phyloP scores from a whole-genome alignment of 53 echinoderm and acorn worm species.

The Actinopyga echinites region DNA sequence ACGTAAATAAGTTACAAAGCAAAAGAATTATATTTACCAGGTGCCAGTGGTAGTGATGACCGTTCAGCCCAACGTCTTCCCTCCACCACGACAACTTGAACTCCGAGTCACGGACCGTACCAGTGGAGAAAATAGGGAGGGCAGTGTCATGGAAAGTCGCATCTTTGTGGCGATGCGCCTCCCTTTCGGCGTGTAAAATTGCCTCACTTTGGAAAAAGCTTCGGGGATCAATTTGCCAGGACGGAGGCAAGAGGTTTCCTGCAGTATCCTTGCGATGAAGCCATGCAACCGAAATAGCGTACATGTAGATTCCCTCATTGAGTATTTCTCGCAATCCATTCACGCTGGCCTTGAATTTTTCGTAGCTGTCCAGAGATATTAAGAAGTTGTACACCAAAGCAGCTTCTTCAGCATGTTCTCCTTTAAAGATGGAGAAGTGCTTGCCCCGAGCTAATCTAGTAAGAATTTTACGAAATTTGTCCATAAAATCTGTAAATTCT shows the following conservation, averaged over 20 bases:
- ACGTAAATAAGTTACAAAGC: too few species aligned
- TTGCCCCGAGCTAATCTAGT: constrained; percentile 35
- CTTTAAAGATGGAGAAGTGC: constrained; percentile 59
- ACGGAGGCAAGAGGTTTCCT: constrained; percentile 33
- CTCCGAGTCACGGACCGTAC: constrained; percentile 55
- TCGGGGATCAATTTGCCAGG: constrained; percentile 47
- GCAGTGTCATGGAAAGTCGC: too few species aligned
- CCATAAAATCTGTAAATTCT: too few species aligned
- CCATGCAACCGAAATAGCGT: constrained; percentile 51
- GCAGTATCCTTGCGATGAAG: constrained; percentile 43
- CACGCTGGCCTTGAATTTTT: constrained; percentile 38
- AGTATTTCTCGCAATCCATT: constrained; percentile 7
- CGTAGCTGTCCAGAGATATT: constrained; percentile 31
- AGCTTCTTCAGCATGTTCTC: constrained; percentile 50
- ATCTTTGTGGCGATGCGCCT: too few species aligned
- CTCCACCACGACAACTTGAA: constrained; percentile 65
- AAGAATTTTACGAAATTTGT: background rate
- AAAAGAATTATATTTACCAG: constrained; percentile 17
- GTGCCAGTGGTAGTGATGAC: constrained; percentile 67
- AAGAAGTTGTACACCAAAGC: constrained; percentile 50
- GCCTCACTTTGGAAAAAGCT: constrained; percentile 28
- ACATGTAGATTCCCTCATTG: constrained; percentile 64
- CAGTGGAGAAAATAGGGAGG: constrained; percentile 17
- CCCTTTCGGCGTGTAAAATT: background rate
- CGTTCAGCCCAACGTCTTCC: constrained; percentile 51